A percentile compares a stretch with the other conserved stretches of the same genome.
These are phyloP conservation scores for Brachionus koreanus DNA, from an alignment of 1,140 invertebrate species.

Conservation along the genomic window DNA sequence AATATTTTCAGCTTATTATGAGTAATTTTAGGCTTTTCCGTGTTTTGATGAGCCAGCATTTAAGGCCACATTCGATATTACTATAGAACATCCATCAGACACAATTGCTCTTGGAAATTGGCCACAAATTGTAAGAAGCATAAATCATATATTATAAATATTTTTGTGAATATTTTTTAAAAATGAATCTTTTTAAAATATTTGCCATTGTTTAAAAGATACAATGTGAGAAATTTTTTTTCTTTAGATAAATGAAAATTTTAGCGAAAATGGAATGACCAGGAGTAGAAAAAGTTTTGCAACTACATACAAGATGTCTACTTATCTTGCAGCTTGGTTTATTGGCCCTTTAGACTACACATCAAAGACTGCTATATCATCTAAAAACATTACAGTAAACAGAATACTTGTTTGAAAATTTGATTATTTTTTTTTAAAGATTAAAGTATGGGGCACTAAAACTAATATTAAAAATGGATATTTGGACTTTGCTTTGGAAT, in stretches of 20 bases:
- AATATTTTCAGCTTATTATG: neutral
- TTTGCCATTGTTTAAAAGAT: neutral
- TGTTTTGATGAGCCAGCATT: constrained; percentile 44
- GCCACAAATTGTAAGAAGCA: neutral
- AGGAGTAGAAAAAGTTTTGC: neutral
- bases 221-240: neutral
- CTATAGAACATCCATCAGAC: constrained; percentile 19
- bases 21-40: constrained; percentile 30
- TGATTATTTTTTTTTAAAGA: neutral
- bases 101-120: constrained; percentile 33
- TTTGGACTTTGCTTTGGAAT: constrained; percentile 32
- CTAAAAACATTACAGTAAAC: neutral
- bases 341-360: constrained; percentile 6
- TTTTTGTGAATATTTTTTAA: neutral
- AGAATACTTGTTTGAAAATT: neutral
- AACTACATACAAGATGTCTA: constrained; percentile 16
- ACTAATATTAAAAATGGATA: neutral
- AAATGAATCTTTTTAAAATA: neutral
- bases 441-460: constrained; percentile 6
- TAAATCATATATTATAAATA: neutral
- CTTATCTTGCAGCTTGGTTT: constrained; percentile 16
- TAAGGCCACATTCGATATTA: constrained; percentile 66
- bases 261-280: neutral
- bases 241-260: neutral
- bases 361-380: neutral